phyloP scores from a whole-genome alignment of 1,140 invertebrate genomes.

The Apis laboriosa region DNA sequence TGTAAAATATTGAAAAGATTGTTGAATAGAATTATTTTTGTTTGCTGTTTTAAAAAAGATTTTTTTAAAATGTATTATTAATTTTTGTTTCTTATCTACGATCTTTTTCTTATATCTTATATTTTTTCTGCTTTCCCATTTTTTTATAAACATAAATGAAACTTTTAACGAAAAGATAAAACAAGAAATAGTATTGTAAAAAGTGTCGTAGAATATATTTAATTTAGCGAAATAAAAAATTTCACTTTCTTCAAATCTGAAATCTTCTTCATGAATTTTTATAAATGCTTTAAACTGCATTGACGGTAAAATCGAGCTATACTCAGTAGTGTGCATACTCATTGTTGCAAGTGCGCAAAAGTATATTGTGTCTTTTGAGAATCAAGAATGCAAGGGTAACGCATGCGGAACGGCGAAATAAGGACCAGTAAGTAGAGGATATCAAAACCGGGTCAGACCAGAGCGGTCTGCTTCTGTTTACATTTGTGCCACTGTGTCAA shows the following conservation, averaged over 20 bases:
- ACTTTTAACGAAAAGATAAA: background rate
- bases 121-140: background rate
- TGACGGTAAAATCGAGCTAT: background rate
- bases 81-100: too few relatives aligned
- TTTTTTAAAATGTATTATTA: too few relatives aligned
- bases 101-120: too few relatives aligned
- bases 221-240: background rate
- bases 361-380: constrained; percentile 17
- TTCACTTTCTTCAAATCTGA: background rate
- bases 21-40: too few relatives aligned
- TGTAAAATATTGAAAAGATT: too few relatives aligned
- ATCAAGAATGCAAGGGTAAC: constrained; percentile 18
- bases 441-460: constrained; percentile 60
- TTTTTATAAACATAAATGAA: background rate
- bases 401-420: constrained; percentile 21
- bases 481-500: constrained; percentile 64
- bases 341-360: constrained; percentile 13
- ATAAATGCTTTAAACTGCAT: background rate
- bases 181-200: background rate
- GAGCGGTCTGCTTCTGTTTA: constrained; percentile 41
- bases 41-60: too few relatives aligned
- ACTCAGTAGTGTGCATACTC: background rate
- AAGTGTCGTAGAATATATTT: background rate
- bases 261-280: background rate
- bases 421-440: constrained; percentile 46